Conservation (phyloP, 2,797 vertebrate species). For the Spinus olivaceus region DNA sequence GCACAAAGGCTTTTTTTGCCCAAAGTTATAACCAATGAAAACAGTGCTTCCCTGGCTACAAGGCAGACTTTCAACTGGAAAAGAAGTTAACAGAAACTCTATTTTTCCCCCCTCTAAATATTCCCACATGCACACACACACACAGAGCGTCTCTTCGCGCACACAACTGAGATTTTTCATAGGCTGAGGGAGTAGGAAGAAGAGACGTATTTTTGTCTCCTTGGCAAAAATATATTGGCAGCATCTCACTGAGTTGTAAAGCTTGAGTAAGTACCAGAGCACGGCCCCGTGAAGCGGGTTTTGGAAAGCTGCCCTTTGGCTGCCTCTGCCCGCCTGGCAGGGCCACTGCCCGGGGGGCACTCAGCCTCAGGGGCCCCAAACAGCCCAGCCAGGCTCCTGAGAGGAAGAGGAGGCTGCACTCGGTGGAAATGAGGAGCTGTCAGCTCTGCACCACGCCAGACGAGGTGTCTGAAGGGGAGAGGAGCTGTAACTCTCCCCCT, state of each 20-base stretch:
- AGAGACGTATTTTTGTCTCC: slow-evolving; percentile 35
- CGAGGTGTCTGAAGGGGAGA: not conserved
- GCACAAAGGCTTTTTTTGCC: not conserved
- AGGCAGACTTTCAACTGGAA: slow-evolving; percentile 15
- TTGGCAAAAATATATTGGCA: slow-evolving; percentile 49
- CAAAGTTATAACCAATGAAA: not conserved
- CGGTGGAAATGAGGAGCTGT: not conserved
- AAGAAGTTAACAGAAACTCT: slow-evolving; percentile 18
- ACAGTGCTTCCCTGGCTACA: not conserved
- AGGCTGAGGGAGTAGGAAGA: slow-evolving; percentile 14
- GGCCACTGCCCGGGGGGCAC: not conserved
- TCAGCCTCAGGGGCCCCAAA: not conserved
- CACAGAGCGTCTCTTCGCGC: not conserved
- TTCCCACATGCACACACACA: not conserved
- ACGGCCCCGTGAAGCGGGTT: not conserved
- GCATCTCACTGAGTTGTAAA: slow-evolving; percentile 43
- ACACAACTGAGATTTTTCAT: not conserved
- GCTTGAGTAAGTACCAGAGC: slow-evolving; percentile 20
- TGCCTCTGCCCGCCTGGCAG: not conserved
- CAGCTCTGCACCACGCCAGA: not conserved
- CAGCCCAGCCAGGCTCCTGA: not conserved
- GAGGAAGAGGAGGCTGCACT: not conserved
- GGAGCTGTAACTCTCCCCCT: not conserved
- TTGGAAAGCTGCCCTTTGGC: slow-evolving; percentile 7
- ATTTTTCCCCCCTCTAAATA: not conserved